phyloP scores from a whole-genome alignment of 2,888 invertebrate species.

The Pseudeuparius sepicola region DNA sequence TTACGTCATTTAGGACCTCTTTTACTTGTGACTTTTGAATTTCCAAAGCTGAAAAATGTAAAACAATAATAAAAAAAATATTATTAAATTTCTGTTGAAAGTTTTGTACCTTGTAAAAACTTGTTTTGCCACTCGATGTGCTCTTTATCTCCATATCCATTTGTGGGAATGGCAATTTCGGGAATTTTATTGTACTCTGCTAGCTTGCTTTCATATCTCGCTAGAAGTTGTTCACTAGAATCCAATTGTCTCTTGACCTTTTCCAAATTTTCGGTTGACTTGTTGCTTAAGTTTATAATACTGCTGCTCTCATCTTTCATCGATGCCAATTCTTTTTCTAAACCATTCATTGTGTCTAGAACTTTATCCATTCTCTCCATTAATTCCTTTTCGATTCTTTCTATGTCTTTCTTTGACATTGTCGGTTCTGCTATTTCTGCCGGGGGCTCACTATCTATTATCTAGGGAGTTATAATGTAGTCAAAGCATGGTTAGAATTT shows the following conservation, averaged over 20 bases:
- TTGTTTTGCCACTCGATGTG: slow-evolving; percentile 33
- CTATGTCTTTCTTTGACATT: slow-evolving; percentile 31
- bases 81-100: too few species aligned
- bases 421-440: slow-evolving; percentile 25
- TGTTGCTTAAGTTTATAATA: slow-evolving; percentile 39
- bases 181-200: slow-evolving; percentile 39
- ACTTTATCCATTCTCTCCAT: slow-evolving; percentile 33
- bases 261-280: slow-evolving; percentile 39
- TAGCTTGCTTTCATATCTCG: slow-evolving; percentile 47
- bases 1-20: slow-evolving; percentile 31
- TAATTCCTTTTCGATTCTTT: slow-evolving; percentile 29
- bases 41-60: slow-evolving; percentile 28
- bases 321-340: slow-evolving; percentile 32
- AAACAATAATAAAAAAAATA: too few species aligned
- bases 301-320: slow-evolving; percentile 37
- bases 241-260: slow-evolving; percentile 39
- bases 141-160: slow-evolving; percentile 26
- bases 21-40: slow-evolving; percentile 32
- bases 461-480: slow-evolving; percentile 15
- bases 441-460: slow-evolving; percentile 22
- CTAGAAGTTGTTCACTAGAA: slow-evolving; percentile 46
- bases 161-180: slow-evolving; percentile 21
- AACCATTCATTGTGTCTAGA: slow-evolving; percentile 25
- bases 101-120: slow-evolving; percentile 35
- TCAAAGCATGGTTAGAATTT: background rate